These are phyloP conservation scores for Dysmachus trigonus DNA, from an alignment of 2,888 invertebrate species.

Conservation along the genomic window DNA sequence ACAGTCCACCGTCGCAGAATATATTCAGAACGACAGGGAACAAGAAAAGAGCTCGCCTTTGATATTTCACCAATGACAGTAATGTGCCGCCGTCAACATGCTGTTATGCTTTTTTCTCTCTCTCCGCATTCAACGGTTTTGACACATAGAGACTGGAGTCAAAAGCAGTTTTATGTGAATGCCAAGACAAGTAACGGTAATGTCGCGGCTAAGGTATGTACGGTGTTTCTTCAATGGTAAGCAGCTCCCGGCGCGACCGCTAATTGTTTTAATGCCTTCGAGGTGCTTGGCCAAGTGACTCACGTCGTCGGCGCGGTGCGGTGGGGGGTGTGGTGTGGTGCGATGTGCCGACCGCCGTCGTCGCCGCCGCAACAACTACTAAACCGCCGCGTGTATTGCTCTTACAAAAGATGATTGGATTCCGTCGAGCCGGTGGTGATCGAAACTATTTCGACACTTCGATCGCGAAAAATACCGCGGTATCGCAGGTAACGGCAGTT, in stretches of 20 bases:
- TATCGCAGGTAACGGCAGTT: not conserved
- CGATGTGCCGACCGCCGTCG: not conserved
- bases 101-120: too few relatives aligned
- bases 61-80: constrained; percentile 7
- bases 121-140: constrained; percentile 1
- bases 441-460: not conserved
- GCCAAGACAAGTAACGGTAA: constrained; percentile 31
- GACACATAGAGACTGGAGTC: constrained; percentile 1
- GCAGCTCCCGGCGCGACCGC: not conserved
- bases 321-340: not conserved
- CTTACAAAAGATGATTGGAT: constrained; percentile 28
- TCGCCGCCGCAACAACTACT: not conserved
- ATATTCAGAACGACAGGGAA: not conserved
- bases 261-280: constrained; percentile 16
- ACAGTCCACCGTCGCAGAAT: not conserved
- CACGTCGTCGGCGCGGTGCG: not conserved
- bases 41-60: not conserved
- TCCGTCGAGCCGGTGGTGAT: not conserved
- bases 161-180: constrained; percentile 19
- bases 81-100: not conserved
- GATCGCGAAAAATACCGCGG: constrained; percentile 10
- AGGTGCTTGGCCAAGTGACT: constrained; percentile 14
- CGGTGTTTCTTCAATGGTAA: not conserved
- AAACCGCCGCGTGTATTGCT: not conserved
- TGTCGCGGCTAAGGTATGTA: constrained; percentile 8